A percentile compares a stretch with the other conserved stretches of the same genome.
phyloP scores from a whole-genome alignment of 2,888 invertebrate genomes.

The Meliscaeva auricollis region DNA sequence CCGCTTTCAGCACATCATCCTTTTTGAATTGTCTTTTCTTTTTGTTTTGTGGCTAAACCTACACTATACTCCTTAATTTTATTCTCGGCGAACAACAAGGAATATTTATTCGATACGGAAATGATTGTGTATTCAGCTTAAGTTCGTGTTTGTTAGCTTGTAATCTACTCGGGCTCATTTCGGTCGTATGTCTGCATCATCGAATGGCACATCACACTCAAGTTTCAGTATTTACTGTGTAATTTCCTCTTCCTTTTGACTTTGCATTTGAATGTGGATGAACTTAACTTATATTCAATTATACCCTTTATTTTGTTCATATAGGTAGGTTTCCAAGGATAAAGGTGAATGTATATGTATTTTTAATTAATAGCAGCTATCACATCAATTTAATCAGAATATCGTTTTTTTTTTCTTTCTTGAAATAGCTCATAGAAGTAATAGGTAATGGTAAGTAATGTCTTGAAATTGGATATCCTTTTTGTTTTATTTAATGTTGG shows the following conservation, averaged over 20 bases:
- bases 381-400: background rate
- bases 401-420: slow-evolving; percentile 5
- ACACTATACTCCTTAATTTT: slow-evolving; percentile 4
- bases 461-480: slow-evolving; percentile 6
- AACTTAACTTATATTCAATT: slow-evolving; percentile 54
- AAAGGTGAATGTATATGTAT: background rate
- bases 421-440: background rate
- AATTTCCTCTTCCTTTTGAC: slow-evolving; percentile 22
- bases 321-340: background rate
- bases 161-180: slow-evolving; percentile 34
- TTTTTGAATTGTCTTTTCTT: slow-evolving; percentile 13
- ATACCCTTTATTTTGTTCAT: slow-evolving; percentile 16
- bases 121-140: slow-evolving; percentile 54
- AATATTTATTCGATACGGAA: slow-evolving; percentile 56
- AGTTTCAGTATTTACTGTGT: slow-evolving; percentile 38
- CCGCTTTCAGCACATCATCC: slow-evolving; percentile 16
- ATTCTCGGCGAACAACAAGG: slow-evolving; percentile 1
- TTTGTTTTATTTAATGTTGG: slow-evolving; percentile 5
- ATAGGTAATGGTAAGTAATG: background rate
- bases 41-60: background rate
- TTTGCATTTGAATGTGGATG: slow-evolving; percentile 22
- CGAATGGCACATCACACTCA: slow-evolving; percentile 30
- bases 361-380: slow-evolving; percentile 4
- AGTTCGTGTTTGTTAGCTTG: slow-evolving; percentile 33
- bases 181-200: background rate